phyloP scores from a whole-genome alignment of 2,113 vertebrate genomes.

The Cheilinus undulatus region DNA sequence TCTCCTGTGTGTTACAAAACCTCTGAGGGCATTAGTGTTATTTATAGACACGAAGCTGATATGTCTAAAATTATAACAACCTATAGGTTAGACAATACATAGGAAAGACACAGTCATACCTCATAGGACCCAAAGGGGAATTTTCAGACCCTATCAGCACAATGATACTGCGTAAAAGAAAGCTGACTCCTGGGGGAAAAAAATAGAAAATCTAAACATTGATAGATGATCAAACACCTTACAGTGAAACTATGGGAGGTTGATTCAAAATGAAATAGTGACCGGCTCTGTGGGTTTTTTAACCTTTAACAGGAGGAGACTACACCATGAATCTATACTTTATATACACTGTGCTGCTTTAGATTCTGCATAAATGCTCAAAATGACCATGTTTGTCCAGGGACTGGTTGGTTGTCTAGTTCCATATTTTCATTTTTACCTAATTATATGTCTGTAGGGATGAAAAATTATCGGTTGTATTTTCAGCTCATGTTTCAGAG shows the following conservation, averaged over 20 bases:
- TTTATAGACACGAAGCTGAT: slow-evolving; percentile 54
- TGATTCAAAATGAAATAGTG: not conserved
- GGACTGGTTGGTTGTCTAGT: too few species aligned
- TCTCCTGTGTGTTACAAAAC: slow-evolving; percentile 26
- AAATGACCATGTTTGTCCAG: too few species aligned
- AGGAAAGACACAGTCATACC: not conserved
- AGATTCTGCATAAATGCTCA: too few species aligned
- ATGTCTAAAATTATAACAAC: slow-evolving; percentile 24
- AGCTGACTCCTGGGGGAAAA: too few species aligned
- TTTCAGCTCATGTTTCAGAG: too few species aligned
- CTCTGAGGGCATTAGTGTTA: slow-evolving; percentile 46
- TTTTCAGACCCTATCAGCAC: not conserved
- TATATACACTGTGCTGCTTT: too few species aligned
- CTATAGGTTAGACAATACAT: slow-evolving; percentile 36
- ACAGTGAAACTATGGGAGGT: not conserved
- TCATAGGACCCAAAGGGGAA: not conserved
- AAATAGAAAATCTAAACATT: not conserved
- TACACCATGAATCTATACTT: too few species aligned
- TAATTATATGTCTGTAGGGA: too few species aligned
- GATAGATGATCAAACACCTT: not conserved
- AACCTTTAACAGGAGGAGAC: too few species aligned
- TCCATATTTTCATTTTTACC: too few species aligned
- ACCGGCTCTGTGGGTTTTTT: too few species aligned
- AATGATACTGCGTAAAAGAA: not conserved
- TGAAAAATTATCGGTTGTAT: too few species aligned